Percentiles rank a stretch among this genome's conserved stretches.
phyloP scores from a whole-genome alignment of 53 echinoderm and acorn worm species.

The Henricia sp. region DNA sequence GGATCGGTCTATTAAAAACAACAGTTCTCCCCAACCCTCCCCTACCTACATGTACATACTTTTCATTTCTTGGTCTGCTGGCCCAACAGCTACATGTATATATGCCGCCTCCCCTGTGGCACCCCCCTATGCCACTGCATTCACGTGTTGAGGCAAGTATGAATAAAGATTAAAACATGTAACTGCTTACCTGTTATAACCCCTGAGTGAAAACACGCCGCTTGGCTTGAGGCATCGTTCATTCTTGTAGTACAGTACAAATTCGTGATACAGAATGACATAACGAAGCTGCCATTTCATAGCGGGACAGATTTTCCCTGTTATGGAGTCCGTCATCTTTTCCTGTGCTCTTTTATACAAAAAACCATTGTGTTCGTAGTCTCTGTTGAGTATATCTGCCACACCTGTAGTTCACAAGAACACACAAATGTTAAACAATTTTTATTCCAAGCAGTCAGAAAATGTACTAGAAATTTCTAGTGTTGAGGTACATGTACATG shows the following conservation, averaged over 20 bases:
- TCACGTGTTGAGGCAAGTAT: no score
- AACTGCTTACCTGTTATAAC: conserved; percentile 81
- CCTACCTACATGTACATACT: no score
- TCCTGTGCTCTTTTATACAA: conserved; percentile 88
- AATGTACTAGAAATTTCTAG: background rate
- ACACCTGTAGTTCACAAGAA: conserved; percentile 48
- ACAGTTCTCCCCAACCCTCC: no score
- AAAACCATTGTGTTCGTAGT: conserved; percentile 80
- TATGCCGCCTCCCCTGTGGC: no score
- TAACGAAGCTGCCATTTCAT: conserved; percentile 93
- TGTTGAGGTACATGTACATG: background rate
- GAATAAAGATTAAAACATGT: no score
- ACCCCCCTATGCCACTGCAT: no score
- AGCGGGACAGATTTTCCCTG: conserved; percentile 21
- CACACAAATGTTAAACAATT: background rate
- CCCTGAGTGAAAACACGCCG: conserved; percentile 83
- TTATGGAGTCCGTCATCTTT: conserved; percentile 62
- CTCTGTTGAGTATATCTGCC: conserved; percentile 54
- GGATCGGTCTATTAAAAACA: no score
- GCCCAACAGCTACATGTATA: no score
- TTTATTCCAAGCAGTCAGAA: no score
- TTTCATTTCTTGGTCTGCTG: no score
- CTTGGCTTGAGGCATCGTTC: conserved; percentile 75
- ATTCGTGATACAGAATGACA: conserved; percentile 86
- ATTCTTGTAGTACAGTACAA: conserved; percentile 83